Base-by-base conservation (phyloP, 2,113 vertebrate genomes). In the Malaclemys terrapin region DNA sequence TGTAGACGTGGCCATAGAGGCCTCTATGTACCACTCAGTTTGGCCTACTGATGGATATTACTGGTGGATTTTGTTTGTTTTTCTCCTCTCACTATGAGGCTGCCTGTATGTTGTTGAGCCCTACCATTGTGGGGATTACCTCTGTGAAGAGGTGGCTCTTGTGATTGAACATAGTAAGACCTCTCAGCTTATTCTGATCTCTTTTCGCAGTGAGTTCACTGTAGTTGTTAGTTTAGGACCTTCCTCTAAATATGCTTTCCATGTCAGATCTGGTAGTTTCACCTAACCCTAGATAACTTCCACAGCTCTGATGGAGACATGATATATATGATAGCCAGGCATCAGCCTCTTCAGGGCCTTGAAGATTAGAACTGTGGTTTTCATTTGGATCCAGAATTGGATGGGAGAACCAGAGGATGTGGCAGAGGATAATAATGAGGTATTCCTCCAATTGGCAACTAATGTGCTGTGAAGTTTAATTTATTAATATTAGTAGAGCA, bases 381-480 rank as follows among this genome's bases (percentile, higher is more conserved):
- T 75, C 69, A 38, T 20, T 3, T 92, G 78, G 79, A 17, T 72
- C 86, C 52, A 38, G 79, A 83, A 1, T 2, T 2, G 35, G 81
- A 19, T 8, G 42, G 72, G 6, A 22, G 20, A 84, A 25, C 0
- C 12, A n/a, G 53, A 84, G 56, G 47, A 57, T 84, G 35, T 92
- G 53, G 10, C 20, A 95, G 85, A 88, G 82, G 52, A 25, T 78
- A 89, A 2, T 1, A 89, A 35, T 59, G 2, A 0, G 10, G 2
- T 12, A 49, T 38, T 80, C 35, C 56, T 93, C 84, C 91, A 56
- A 72, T 31, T 80, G 20, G 35, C 24, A 45, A 31, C 87, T 95
- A 82, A 12, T 76, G 42, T 7, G 0, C 31, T 62, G 6, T 13
- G 31, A 47, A 57, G 5, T 27, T 12, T 3, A 11, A 2, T 8